Conservation (phyloP, 2,888 invertebrate genomes). For the Hetaerina titia region DNA sequence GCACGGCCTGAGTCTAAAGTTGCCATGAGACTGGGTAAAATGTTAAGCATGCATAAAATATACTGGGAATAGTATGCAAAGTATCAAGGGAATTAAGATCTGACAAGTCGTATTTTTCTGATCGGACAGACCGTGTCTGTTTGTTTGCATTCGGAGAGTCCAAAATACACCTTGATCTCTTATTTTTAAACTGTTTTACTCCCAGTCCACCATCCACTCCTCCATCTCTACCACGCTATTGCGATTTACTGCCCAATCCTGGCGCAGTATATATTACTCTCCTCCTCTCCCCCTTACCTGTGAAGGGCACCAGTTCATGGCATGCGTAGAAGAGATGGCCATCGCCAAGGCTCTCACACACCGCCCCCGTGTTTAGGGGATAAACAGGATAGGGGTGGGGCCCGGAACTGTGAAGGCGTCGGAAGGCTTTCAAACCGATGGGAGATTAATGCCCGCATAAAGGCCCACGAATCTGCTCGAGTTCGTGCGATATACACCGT, state of each 20-base stretch:
- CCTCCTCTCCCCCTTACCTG: neutral
- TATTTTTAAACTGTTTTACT: neutral
- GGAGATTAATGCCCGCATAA: slow-evolving; percentile 32
- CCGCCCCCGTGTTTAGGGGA: neutral
- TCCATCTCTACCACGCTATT: neutral
- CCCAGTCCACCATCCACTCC: neutral
- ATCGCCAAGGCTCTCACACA: neutral
- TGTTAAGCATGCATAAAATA: neutral
- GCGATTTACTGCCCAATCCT: neutral
- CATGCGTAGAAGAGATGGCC: slow-evolving; percentile 9
- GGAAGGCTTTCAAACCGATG: slow-evolving; percentile 23
- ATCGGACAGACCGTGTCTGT: neutral
- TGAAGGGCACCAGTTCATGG: neutral
- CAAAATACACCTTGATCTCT: neutral
- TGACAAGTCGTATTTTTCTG: neutral
- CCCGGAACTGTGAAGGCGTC: neutral
- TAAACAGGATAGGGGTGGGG: slow-evolving; percentile 25
- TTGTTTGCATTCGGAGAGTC: neutral
- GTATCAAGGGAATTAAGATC: neutral
- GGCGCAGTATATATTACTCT: neutral
- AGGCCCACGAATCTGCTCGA: slow-evolving; percentile 1
- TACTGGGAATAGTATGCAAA: neutral
- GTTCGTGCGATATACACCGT: neutral
- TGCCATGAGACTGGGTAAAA: neutral
- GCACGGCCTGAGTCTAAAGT: neutral